These are phyloP conservation scores for Epinephelus cyanopodus DNA, from an alignment of 2,113 vertebrate genomes.

Conservation along the genomic window DNA sequence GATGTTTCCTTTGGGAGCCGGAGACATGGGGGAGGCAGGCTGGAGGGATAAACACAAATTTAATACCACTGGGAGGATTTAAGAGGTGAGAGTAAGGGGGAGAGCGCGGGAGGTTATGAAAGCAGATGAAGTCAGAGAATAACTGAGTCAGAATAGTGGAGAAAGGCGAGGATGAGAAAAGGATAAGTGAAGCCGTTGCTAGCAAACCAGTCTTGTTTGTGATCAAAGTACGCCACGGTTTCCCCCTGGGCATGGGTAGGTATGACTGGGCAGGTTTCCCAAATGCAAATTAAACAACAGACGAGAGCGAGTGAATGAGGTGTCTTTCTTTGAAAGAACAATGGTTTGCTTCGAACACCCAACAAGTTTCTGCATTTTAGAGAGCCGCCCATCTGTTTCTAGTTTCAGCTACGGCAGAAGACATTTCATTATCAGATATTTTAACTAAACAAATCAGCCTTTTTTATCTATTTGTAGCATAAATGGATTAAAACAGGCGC, in stretches of 20 bases:
- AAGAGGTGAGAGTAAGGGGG: constrained; percentile 50
- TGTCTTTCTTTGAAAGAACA: constrained; percentile 36
- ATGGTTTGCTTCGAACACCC: constrained; percentile 12
- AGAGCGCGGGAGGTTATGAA: constrained; percentile 48
- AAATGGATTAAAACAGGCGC: not conserved
- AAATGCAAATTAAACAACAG: constrained; percentile 67
- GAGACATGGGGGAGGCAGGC: constrained; percentile 52
- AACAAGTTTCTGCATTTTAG: constrained; percentile 8
- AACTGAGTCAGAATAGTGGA: constrained; percentile 34
- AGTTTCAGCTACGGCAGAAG: constrained; percentile 21
- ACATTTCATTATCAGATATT: not conserved
- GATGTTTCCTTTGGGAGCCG: constrained; percentile 63
- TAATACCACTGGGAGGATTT: constrained; percentile 75
- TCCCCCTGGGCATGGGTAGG: constrained; percentile 42
- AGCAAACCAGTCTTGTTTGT: constrained; percentile 10
- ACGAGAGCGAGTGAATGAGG: constrained; percentile 43
- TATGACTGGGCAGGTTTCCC: constrained; percentile 62
- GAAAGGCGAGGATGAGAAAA: constrained; percentile 27
- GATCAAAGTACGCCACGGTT: constrained; percentile 36
- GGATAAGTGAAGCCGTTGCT: constrained; percentile 25
- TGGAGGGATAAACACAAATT: constrained; percentile 69
- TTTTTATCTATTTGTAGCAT: not conserved
- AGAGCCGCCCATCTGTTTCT: constrained; percentile 33
- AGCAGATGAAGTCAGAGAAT: constrained; percentile 49
- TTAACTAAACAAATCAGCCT: not conserved